A percentile compares a stretch with the other conserved stretches of the same genome.
These are phyloP conservation scores for Dioctria rufipes DNA, from an alignment of 2,888 invertebrate genomes.

Conservation along the genomic window DNA sequence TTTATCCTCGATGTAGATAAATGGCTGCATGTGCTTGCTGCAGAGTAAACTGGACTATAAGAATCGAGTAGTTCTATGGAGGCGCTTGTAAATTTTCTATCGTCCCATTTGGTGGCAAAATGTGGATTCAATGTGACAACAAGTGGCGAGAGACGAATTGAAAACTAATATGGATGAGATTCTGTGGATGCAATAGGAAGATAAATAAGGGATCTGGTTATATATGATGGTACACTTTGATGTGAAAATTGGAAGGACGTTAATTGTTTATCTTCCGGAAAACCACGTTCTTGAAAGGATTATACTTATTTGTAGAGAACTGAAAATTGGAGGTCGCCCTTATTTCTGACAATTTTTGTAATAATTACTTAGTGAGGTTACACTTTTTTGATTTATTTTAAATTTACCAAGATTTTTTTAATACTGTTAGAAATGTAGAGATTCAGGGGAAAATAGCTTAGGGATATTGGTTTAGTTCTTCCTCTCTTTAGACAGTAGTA, in stretches of 20 bases:
- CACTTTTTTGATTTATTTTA: too few relatives aligned
- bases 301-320: too few relatives aligned
- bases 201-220: background rate
- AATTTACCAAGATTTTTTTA: too few relatives aligned
- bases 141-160: background rate
- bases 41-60: background rate
- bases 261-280: background rate
- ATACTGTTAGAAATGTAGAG: too few relatives aligned
- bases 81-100: background rate
- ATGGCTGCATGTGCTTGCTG: background rate
- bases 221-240: too few relatives aligned
- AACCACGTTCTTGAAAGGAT: background rate
- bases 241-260: background rate
- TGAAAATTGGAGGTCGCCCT: too few relatives aligned
- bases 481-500: background rate
- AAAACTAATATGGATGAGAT: background rate
- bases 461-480: too few relatives aligned
- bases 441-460: too few relatives aligned
- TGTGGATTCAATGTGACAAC: background rate
- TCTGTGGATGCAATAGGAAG: background rate
- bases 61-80: background rate
- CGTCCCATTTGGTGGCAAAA: background rate
- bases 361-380: too few relatives aligned
- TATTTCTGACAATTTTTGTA: too few relatives aligned
- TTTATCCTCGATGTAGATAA: conserved; percentile 6